Evolutionary conservation across 2,113 vertebrate species (phyloP), one percentile per base, ranked within the genome.

Genomic region (Paratilapia polleni): DNA sequence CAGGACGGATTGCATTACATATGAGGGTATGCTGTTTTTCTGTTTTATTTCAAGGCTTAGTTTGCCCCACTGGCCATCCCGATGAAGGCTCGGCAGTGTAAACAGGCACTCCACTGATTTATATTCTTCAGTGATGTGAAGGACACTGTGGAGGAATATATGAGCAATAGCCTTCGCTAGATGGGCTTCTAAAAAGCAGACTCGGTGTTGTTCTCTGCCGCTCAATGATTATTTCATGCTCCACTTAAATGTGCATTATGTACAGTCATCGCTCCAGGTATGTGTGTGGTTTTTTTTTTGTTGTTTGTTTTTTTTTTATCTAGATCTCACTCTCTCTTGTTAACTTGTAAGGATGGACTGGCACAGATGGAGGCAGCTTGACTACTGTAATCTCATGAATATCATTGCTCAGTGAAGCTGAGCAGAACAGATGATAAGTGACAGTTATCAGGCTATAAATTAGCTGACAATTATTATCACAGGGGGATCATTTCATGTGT

Each of bases 71-170:
- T 43, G 17, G 28, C 24, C 64, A 80, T 81, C 81, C 31, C 20
- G 28, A 77, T 7, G 5, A 43, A 73, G 77, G 49, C 84, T 63
- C 34, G 1, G 24, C 54, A 12, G n/a, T 66, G 41, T 56, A 81
- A 79, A 63, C 52, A 83, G 57, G 77, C 52, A 66, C 38, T 80
- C n/a, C 8, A 34, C 56, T 88, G 76, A 88, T 93, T 84, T 60
- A 83, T 82, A 87, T 93, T 83, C 79, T 49, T 75, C 77, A 64
- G 83, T 87, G 70, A 83, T 90, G 87, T 93, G 93, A 95, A 95
- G 95, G 94, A 88, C 95, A 95, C 89, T 87, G 90, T 92, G 90
- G 57, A 88, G 84, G 89, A 87, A 87, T 89, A 91, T 56, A 63
- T 89, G 85, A 93, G 89, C 81, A 86, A 87, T 91, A 87, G 85